These are phyloP conservation scores for Meganola albula DNA, from an alignment of 2,888 invertebrate genomes.

Conservation along the genomic window DNA sequence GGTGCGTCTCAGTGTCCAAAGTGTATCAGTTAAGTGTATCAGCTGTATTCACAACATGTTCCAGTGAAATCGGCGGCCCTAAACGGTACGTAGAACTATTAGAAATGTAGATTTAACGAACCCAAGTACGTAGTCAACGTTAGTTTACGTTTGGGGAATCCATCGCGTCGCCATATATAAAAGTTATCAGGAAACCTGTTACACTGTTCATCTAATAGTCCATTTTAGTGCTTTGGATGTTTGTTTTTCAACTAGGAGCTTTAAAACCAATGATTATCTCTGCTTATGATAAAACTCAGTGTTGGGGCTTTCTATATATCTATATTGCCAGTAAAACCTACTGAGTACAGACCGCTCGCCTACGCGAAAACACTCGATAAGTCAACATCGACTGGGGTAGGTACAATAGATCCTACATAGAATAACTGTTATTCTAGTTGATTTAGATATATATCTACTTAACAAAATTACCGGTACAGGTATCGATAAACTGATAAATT, in stretches of 20 bases:
- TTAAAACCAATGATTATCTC: too few relatives aligned
- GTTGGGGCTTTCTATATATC: too few relatives aligned
- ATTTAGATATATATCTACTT: too few relatives aligned
- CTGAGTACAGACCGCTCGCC: too few relatives aligned
- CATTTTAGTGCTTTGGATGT: slow-evolving; percentile 43
- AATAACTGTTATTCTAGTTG: too few relatives aligned
- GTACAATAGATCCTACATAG: too few relatives aligned
- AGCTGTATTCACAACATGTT: slow-evolving; percentile 51
- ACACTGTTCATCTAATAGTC: slow-evolving; percentile 46
- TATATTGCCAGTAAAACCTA: too few relatives aligned
- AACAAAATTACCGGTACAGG: too few relatives aligned
- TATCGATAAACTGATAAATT: too few relatives aligned
- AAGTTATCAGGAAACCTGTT: slow-evolving; percentile 54
- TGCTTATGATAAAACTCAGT: too few relatives aligned
- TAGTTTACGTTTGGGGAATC: slow-evolving; percentile 7
- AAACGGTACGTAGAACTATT: slow-evolving; percentile 58
- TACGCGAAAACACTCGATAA: too few relatives aligned
- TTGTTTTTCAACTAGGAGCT: slow-evolving; percentile 47
- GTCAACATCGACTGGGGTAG: too few relatives aligned
- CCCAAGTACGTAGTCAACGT: slow-evolving; percentile 5
- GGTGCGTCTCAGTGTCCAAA: slow-evolving; percentile 47
- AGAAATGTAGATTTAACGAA: slow-evolving; percentile 5
- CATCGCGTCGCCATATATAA: slow-evolving; percentile 38
- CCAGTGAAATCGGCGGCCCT: slow-evolving; percentile 47
- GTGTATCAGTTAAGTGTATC: slow-evolving; percentile 50